Conservation (phyloP, 2,888 invertebrate species). For the Hesperia comma region DNA sequence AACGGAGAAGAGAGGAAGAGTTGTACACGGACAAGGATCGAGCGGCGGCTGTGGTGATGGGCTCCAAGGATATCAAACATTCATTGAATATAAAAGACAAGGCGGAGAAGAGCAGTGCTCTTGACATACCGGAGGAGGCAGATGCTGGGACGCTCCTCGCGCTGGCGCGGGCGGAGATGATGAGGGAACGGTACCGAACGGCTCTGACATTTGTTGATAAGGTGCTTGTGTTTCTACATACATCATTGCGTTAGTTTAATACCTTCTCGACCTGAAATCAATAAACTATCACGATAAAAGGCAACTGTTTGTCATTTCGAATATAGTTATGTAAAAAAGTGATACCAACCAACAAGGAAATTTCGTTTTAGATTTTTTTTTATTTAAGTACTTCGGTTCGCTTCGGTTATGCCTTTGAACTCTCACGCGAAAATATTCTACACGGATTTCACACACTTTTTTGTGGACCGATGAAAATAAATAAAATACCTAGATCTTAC, state of each 20-base stretch:
- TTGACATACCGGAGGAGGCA: conserved; percentile 91
- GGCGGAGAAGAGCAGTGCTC: conserved; percentile 88
- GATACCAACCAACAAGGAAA: too few relatives aligned
- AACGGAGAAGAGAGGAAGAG: conserved; percentile 85
- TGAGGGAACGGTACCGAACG: conserved; percentile 88
- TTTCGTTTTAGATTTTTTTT: too few relatives aligned
- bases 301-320: too few relatives aligned
- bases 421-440: too few relatives aligned
- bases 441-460: too few relatives aligned
- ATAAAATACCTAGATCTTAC: too few relatives aligned
- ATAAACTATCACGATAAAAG: too few relatives aligned
- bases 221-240: conserved; percentile 74
- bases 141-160: conserved; percentile 90
- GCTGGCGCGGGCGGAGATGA: conserved; percentile 90
- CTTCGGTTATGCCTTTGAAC: too few relatives aligned
- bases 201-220: conserved; percentile 91
- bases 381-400: too few relatives aligned
- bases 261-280: too few relatives aligned
- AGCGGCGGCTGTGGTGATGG: conserved; percentile 94
- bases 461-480: too few relatives aligned
- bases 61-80: conserved; percentile 94
- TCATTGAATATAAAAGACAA: conserved; percentile 91
- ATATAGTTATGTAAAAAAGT: too few relatives aligned
- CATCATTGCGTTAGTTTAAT: neutral
- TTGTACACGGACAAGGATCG: conserved; percentile 95